Evolutionary conservation across 2,113 vertebrate species (phyloP).

Genomic region (Trichechus manatus): DNA sequence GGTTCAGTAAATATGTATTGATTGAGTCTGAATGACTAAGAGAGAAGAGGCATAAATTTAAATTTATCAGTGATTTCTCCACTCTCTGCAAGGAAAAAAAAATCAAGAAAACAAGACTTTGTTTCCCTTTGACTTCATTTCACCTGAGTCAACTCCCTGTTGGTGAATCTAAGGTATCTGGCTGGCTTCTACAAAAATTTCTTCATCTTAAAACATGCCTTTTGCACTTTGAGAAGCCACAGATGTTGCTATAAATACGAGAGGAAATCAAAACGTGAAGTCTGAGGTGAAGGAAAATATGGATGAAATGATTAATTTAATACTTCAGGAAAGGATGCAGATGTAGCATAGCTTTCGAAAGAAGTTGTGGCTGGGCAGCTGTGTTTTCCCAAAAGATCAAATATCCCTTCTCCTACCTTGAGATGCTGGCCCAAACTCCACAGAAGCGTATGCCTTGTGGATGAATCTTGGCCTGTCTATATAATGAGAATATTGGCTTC

Average conservation of each 20-base stretch:
- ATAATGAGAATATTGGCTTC: background rate
- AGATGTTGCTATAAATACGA: slow-evolving; percentile 71
- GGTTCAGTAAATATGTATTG: background rate
- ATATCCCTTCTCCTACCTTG: slow-evolving; percentile 50
- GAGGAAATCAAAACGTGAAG: slow-evolving; percentile 74
- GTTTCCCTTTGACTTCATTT: slow-evolving; percentile 63
- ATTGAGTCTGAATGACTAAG: background rate
- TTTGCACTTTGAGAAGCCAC: slow-evolving; percentile 64
- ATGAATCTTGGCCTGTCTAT: background rate
- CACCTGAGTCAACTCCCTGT: slow-evolving; percentile 48
- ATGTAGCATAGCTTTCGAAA: slow-evolving; percentile 51
- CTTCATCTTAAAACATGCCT: slow-evolving; percentile 49
- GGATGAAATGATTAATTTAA: slow-evolving; percentile 77
- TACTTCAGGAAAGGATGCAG: slow-evolving; percentile 57
- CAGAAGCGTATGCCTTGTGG: background rate
- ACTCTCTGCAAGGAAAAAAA: slow-evolving; percentile 41
- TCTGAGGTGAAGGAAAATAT: slow-evolving; percentile 72
- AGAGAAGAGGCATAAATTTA: slow-evolving; percentile 19
- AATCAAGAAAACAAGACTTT: slow-evolving; percentile 29
- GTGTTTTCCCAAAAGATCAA: slow-evolving; percentile 77
- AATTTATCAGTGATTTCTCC: background rate
- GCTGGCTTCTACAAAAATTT: slow-evolving; percentile 17
- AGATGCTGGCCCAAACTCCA: background rate
- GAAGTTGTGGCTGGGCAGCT: slow-evolving; percentile 74
- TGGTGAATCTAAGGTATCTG: slow-evolving; percentile 38